Percentiles rank a stretch among this genome's conserved stretches.
Evolutionary conservation across 2,888 invertebrate genomes (phyloP).

Genomic region (Schizaphis graminum): DNA sequence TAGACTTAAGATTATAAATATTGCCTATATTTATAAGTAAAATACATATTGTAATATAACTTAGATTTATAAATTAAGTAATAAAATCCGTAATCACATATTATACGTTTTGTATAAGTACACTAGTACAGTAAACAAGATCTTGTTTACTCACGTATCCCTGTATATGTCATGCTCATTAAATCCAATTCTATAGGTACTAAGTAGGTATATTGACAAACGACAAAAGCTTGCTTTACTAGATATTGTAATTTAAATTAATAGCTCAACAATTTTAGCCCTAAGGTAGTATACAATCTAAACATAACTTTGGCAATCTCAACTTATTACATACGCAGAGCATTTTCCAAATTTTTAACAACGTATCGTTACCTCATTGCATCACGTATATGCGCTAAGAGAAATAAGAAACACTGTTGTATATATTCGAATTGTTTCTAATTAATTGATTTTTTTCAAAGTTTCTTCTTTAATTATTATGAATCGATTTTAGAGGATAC

Average conservation of each 20-base stretch:
- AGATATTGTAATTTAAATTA: slow-evolving; percentile 15
- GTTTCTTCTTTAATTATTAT: not conserved
- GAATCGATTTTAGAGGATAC: not conserved
- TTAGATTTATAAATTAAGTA: not conserved
- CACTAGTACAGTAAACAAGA: not conserved
- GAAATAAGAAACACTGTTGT: not conserved
- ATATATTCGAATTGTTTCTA: not conserved
- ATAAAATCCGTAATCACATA: not conserved
- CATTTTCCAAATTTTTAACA: not conserved
- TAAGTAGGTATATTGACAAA: not conserved
- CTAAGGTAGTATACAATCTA: not conserved
- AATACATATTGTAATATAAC: not conserved
- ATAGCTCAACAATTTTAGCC: not conserved
- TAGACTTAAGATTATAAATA: not conserved
- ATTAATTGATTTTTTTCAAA: not conserved
- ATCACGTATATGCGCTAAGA: not conserved
- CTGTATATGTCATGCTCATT: not conserved
- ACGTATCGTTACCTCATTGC: not conserved
- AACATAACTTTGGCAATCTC: not conserved
- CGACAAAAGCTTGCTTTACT: not conserved
- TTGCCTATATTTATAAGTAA: not conserved
- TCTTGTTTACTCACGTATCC: not conserved
- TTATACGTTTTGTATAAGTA: not conserved
- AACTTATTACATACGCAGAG: not conserved
- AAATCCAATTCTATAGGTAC: not conserved